phyloP scores from a whole-genome alignment of 1,140 invertebrate species.

The Thrips palmi region DNA sequence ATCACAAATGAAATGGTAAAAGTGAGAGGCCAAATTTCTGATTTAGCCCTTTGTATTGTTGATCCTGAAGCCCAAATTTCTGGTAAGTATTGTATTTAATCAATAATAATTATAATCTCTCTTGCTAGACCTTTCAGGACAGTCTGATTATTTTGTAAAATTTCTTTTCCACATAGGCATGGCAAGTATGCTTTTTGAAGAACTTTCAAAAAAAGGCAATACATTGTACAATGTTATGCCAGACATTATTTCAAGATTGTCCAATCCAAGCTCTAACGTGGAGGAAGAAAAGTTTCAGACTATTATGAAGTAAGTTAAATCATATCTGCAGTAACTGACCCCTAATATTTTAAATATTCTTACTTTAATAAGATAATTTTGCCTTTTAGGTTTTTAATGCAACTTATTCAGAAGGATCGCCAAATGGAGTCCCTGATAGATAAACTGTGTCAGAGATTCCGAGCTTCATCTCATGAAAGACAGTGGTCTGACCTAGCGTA shows the following conservation, averaged over 20 bases:
- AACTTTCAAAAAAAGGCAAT: constrained; percentile 75
- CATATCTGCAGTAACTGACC: too few relatives aligned
- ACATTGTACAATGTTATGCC: constrained; percentile 85
- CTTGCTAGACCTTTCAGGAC: too few relatives aligned
- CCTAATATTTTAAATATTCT: constrained; percentile 7
- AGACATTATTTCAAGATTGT: constrained; percentile 79
- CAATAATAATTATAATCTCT: too few relatives aligned
- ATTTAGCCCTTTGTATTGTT: constrained; percentile 73
- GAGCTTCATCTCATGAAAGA: constrained; percentile 44
- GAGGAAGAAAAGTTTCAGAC: constrained; percentile 54
- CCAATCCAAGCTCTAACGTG: constrained; percentile 55
- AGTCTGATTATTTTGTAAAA: constrained; percentile 8
- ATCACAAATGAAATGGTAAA: constrained; percentile 92
- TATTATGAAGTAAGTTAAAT: constrained; percentile 60
- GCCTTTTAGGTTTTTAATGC: constrained; percentile 52
- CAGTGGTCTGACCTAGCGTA: constrained; percentile 63
- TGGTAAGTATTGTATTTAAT: constrained; percentile 15
- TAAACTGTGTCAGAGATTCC: constrained; percentile 69
- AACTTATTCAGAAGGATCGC: constrained; percentile 67
- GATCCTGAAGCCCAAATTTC: constrained; percentile 52
- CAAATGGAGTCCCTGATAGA: constrained; percentile 75
- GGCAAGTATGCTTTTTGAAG: constrained; percentile 67
- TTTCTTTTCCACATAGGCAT: constrained; percentile 29
- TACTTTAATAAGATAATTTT: constrained; percentile 10
- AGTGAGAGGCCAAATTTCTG: constrained; percentile 82